A percentile compares a stretch with the other conserved stretches of the same genome.
phyloP scores from a whole-genome alignment of 2,888 invertebrate genomes.

The Lepidocyrtoides sp. region DNA sequence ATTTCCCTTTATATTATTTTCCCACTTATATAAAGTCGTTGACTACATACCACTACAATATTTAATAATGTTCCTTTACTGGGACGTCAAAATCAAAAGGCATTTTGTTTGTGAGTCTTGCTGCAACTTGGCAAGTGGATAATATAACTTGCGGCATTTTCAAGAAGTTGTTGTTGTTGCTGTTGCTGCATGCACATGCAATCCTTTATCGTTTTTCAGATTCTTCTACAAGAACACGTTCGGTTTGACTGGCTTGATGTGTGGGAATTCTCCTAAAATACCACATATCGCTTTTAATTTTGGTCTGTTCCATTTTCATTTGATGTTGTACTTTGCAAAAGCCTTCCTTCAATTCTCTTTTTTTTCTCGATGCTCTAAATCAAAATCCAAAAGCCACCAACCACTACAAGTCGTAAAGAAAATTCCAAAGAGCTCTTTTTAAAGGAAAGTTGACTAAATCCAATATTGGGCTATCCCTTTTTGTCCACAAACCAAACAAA shows the following conservation, averaged over 20 bases:
- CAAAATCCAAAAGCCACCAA: conserved; percentile 39
- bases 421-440: conserved; percentile 53
- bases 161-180: no score
- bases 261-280: neutral
- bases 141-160: no score
- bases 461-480: conserved; percentile 38
- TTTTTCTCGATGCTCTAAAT: neutral
- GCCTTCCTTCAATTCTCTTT: neutral
- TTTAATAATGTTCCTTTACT: no score
- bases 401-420: no score
- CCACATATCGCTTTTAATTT: conserved; percentile 36
- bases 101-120: no score
- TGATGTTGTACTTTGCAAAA: conserved; percentile 21
- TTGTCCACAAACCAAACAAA: neutral
- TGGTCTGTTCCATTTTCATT: conserved; percentile 29
- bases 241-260: neutral
- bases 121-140: no score
- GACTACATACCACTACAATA: no score
- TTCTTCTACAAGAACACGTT: neutral
- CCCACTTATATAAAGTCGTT: no score
- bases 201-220: no score
- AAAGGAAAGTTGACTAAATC: conserved; percentile 44
- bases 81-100: no score
- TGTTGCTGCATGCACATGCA: no score
- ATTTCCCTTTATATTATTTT: no score